Conservation (phyloP, 1,140 invertebrate genomes). For the Stenopsyche tienmushanensis region DNA sequence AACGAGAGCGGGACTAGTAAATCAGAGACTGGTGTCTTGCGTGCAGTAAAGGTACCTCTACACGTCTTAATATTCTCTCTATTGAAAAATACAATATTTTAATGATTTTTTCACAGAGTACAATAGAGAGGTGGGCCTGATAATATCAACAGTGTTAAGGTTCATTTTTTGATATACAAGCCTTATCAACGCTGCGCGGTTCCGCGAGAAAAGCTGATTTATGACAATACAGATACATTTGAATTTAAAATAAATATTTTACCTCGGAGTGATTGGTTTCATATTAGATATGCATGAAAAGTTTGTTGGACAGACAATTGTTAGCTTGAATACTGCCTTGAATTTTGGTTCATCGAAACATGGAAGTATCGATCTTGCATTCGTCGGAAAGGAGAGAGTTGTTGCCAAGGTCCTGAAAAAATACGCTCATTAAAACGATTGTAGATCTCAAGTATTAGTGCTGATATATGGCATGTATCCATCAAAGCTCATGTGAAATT, state of each 20-base stretch:
- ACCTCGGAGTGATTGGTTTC: neutral
- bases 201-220: neutral
- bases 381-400: slow-evolving; percentile 85
- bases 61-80: no score
- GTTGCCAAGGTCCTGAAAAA: slow-evolving; percentile 71
- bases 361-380: slow-evolving; percentile 87
- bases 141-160: no score
- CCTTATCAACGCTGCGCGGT: no score
- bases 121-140: no score
- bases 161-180: no score
- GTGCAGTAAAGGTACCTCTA: no score
- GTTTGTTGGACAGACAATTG: slow-evolving; percentile 45
- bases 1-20: no score
- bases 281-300: neutral
- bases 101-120: no score
- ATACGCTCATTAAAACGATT: neutral
- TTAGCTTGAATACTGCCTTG: slow-evolving; percentile 79
- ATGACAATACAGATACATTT: neutral
- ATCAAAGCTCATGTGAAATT: neutral
- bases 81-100: no score
- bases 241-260: neutral
- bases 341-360: slow-evolving; percentile 93
- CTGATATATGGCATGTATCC: no score
- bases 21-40: no score
- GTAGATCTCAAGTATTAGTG: no score